Base-by-base conservation (phyloP, 2,888 invertebrate genomes). In the Drosophila mulleri region DNA sequence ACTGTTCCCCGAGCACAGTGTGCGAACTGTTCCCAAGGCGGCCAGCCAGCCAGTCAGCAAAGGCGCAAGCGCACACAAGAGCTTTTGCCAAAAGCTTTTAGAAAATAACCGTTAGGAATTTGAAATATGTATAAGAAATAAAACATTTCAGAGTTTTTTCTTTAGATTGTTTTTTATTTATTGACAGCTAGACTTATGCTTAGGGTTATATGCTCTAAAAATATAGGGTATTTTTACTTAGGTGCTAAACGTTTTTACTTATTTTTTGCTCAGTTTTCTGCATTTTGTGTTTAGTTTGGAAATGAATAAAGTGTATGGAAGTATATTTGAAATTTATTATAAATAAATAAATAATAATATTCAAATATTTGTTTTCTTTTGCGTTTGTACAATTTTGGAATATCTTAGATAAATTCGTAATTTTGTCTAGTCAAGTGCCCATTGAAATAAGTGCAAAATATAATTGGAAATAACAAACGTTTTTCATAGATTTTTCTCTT, bases 171-270 rank as follows among this genome's bases (percentile, higher is more conserved):
- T 67, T 82, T 64, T 72, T 83, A 69, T 67, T 70, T 67, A 80
- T 80, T 82, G 87, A 87, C 84, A 84, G 63, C 84, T 88, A 77
- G 68, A 61, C 73, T 82, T 84, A 82, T 44, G 42, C 62, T 71
- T 78, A 84, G 65, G 84, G 37, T 83, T 86, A 81, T 74, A 82
- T 77, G 68, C 52, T 87, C 87, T 88, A 85, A 88, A 88, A 88
- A 88, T 88, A 82, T 80, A 77, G 63, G 62, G 48, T 68, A 72
- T 78, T 77, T 75, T 77, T 57, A 60, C 77, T 82, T 83, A 81
- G 26, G 42, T 45, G 59, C 79, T 85, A 88, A 61, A 79, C 54
- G 73, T 67, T 75, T 45, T 50, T 59, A 52, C 2, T 58, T 64
- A 26, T 47, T 44, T n/a, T 29, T 47, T 26, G 0, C n/a, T 47